Conservation (phyloP, 1,140 invertebrate species). For the silkworm (Bombyx mori) region DNA sequence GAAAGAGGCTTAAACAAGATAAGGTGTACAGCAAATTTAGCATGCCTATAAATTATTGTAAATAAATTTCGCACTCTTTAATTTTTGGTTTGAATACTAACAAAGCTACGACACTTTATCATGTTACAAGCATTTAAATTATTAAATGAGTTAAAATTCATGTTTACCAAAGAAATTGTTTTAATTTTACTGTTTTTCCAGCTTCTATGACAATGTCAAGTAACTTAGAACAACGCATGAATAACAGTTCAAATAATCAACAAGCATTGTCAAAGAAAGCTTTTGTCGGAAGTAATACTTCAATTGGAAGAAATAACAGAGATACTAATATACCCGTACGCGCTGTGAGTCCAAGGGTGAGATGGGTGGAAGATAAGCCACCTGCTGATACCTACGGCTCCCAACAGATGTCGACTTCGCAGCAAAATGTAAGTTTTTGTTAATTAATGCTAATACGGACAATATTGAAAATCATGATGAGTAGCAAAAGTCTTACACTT, state of each 20-base stretch:
- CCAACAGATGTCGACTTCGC: constrained; percentile 52
- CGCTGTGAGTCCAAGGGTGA: constrained; percentile 65
- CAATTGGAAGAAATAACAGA: constrained; percentile 55
- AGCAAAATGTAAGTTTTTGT: constrained; percentile 55
- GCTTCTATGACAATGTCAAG: constrained; percentile 71
- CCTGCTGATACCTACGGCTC: constrained; percentile 44
- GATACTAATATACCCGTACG: constrained; percentile 66
- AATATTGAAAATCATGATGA: too few species aligned
- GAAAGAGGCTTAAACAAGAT: constrained; percentile 48
- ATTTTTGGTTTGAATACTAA: constrained; percentile 36
- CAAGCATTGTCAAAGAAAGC: constrained; percentile 65
- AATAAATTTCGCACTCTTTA: constrained; percentile 9
- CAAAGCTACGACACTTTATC: constrained; percentile 49
- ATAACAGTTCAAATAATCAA: constrained; percentile 54
- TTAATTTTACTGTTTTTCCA: constrained; percentile 26
- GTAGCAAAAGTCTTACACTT: too few species aligned
- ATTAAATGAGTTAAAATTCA: neutral
- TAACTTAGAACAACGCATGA: constrained; percentile 52
- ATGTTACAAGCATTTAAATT: constrained; percentile 31
- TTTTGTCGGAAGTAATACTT: constrained; percentile 66
- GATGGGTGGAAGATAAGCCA: constrained; percentile 64
- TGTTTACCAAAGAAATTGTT: neutral
- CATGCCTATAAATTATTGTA: constrained; percentile 45
- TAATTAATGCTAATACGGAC: too few species aligned
- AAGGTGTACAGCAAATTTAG: constrained; percentile 41